Evolutionary conservation across 2,888 invertebrate species (phyloP).

Genomic region (Gonocerus acuteangulatus): DNA sequence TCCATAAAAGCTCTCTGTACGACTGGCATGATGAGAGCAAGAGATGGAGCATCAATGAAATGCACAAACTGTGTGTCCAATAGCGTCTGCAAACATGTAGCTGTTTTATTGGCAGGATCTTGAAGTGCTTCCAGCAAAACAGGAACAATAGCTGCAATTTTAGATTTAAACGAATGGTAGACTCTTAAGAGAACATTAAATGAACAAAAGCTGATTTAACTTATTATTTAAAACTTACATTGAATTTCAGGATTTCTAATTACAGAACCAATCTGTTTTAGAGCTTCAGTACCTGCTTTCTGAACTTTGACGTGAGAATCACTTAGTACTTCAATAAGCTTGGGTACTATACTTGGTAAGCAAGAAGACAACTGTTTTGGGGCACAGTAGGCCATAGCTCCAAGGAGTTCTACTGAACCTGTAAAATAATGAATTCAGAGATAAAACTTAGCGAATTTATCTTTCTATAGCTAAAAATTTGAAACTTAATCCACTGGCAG

Average conservation of each 20-base stretch:
- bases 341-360: slow-evolving; percentile 95
- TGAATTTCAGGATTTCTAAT: slow-evolving; percentile 98
- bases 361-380: slow-evolving; percentile 97
- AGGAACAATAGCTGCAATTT: slow-evolving; percentile 65
- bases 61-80: slow-evolving; percentile 97
- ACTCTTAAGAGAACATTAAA: background rate
- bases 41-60: slow-evolving; percentile 96
- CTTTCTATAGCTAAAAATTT: too few species aligned
- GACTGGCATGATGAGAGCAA: slow-evolving; percentile 98
- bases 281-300: slow-evolving; percentile 90
- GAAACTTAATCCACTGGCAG: too few species aligned
- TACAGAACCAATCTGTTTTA: slow-evolving; percentile 93
- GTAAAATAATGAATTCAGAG: slow-evolving; percentile 36
- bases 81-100: slow-evolving; percentile 82
- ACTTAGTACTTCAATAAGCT: slow-evolving; percentile 89
- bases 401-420: slow-evolving; percentile 90
- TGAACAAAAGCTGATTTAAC: background rate
- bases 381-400: slow-evolving; percentile 98
- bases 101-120: slow-evolving; percentile 93
- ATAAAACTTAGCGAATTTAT: too few species aligned
- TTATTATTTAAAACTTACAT: slow-evolving; percentile 36
- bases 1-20: slow-evolving; percentile 96
- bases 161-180: slow-evolving; percentile 28
- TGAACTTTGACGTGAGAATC: slow-evolving; percentile 97
- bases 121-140: slow-evolving; percentile 83